Base-by-base conservation (phyloP, 2,113 vertebrate genomes). In the Taurulus bubalis region DNA sequence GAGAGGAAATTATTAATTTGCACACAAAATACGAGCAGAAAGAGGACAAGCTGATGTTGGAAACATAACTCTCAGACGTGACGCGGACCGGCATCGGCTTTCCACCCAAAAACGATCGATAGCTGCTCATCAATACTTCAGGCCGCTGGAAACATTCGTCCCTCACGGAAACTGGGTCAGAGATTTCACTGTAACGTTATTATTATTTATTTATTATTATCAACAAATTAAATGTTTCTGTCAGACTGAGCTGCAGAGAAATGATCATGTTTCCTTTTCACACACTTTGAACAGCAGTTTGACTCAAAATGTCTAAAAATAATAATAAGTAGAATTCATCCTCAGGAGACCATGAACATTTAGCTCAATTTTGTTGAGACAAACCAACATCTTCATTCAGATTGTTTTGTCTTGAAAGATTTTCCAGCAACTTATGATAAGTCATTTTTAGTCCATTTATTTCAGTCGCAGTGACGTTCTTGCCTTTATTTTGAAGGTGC, bases 121-220 rank as follows among this genome's bases (percentile, higher is more conserved):
- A 58, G 71, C 32, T 71, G 6, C 63, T 24, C 69, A 42, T 90
- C 81, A 86, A 89, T 89, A 82, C 79, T 90, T 86, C 2, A 85
- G 40, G 71, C 38, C 55, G 16, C 20, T n/a, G 89, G 89, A 87
- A 87, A 79, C 71, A 28, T 69, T 77, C 18, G 73, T 80, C 63
- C 62, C 26, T 38, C 51, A 0, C 14, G n/a, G 34, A 20, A 80
- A 83, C 56, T 62, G 77, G 82, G 71, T 81, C 89, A 71, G 65
- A 56, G 55, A 9, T 38, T 51, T 53, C 3, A 26, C 10, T 42
- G 22, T 51, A 8, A 65, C 4, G 14, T 45, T 45, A 5, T 47
- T 18, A 49, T 47, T 18, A 18, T 47, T 47, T 18, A 47, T 32
- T 47, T 18, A n/a, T 6, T 47, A 42, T 58, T 22, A 28, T 80